Conservation (phyloP, 2,888 invertebrate species). For the Morinoia aosen region DNA sequence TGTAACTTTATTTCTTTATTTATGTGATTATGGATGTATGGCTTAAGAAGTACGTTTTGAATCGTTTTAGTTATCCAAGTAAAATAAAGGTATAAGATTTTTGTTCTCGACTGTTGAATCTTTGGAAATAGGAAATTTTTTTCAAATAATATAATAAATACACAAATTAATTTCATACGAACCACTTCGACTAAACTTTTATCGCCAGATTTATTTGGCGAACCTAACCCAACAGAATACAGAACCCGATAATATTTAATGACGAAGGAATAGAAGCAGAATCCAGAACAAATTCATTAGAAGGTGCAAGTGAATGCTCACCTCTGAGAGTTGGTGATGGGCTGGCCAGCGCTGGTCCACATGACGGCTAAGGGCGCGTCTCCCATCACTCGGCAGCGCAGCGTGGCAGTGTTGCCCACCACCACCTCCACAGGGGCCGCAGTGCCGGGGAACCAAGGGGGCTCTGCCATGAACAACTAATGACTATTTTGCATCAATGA, state of each 20-base stretch:
- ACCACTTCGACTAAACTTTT: too few species aligned
- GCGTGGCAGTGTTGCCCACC: constrained; percentile 58
- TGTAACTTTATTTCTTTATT: too few species aligned
- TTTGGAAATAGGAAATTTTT: too few species aligned
- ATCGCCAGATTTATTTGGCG: too few species aligned
- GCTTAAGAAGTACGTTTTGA: background rate
- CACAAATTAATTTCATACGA: too few species aligned
- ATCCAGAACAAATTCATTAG: background rate
- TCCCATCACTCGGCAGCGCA: constrained; percentile 60
- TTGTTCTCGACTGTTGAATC: background rate
- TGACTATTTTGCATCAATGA: background rate
- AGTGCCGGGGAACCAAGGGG: constrained; percentile 64
- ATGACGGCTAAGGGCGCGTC: constrained; percentile 61
- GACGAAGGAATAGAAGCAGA: background rate
- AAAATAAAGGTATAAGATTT: background rate
- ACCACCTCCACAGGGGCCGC: constrained; percentile 57
- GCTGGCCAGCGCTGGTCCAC: constrained; percentile 62
- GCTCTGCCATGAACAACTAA: constrained; percentile 54
- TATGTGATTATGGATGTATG: too few species aligned
- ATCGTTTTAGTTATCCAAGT: background rate
- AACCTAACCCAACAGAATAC: background rate
- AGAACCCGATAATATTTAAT: background rate
- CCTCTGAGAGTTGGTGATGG: constrained; percentile 50
- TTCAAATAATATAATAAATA: too few species aligned
- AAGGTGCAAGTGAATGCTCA: background rate